Conservation (phyloP, 2,797 vertebrate species). For the Gadopsis bispinosus region DNA sequence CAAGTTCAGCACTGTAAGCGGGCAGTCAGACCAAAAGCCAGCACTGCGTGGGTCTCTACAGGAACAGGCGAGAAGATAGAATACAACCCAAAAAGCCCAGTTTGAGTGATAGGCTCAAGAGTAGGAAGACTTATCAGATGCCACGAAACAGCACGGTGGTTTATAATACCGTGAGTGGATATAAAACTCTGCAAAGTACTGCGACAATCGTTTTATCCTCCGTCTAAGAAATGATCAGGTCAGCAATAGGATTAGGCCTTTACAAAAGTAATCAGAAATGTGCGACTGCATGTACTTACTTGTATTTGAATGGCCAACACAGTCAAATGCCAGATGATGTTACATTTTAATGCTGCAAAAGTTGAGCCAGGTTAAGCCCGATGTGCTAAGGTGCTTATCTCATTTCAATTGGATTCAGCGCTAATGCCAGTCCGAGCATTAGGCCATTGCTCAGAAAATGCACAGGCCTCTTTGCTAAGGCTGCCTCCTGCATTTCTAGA, state of each 20-base stretch:
- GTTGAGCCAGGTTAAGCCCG: background rate
- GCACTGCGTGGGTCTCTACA: background rate
- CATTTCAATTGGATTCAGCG: constrained; percentile 28
- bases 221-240: background rate
- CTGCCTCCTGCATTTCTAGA: constrained; percentile 15
- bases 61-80: background rate
- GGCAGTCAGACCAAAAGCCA: background rate
- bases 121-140: background rate
- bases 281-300: background rate
- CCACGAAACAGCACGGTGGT: background rate
- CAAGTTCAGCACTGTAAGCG: background rate
- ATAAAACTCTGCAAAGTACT: background rate
- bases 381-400: constrained; percentile 19
- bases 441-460: constrained; percentile 19
- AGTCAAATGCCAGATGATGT: background rate
- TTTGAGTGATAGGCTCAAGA: background rate
- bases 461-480: constrained; percentile 12
- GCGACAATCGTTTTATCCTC: background rate
- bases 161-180: background rate
- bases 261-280: background rate
- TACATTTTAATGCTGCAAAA: constrained; percentile 6
- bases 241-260: background rate
- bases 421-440: constrained; percentile 28
- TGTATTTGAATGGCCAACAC: background rate
- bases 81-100: background rate